These are phyloP conservation scores for Sebastiscus albofasciatus DNA, from an alignment of 2,797 vertebrate species.

Conservation along the genomic window DNA sequence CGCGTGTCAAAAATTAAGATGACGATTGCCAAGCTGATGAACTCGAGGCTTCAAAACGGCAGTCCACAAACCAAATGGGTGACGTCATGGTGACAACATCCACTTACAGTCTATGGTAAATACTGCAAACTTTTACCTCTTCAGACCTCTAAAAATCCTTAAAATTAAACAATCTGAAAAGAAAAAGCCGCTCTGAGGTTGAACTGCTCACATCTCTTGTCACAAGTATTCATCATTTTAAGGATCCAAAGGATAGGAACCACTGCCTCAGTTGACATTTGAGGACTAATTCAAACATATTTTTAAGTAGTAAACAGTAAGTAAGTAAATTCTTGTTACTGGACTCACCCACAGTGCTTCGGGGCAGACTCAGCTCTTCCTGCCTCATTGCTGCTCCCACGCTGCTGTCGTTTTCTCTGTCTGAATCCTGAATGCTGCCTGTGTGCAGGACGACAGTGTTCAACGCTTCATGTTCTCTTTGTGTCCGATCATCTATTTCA, in stretches of 20 bases:
- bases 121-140: neutral
- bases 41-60: no score
- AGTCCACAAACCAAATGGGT: no score
- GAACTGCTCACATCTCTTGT: neutral
- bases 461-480: constrained; percentile 23
- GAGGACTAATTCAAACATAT: neutral
- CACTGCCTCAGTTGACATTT: neutral
- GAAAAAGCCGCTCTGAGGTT: neutral
- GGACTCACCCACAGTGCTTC: constrained; percentile 65
- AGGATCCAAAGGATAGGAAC: neutral
- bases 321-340: neutral
- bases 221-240: neutral
- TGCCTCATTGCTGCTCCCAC: constrained; percentile 5
- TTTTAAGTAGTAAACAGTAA: neutral
- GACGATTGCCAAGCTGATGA: no score
- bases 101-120: no score
- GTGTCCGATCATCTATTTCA: constrained; percentile 14
- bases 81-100: no score
- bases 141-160: neutral
- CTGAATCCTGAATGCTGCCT: constrained; percentile 37
- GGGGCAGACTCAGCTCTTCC: constrained; percentile 60
- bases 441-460: neutral
- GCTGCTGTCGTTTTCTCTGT: constrained; percentile 36
- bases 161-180: neutral
- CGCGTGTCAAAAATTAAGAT: no score